A percentile compares a stretch with the other conserved stretches of the same genome.
Conservation (phyloP, 2,888 invertebrate species). For the Heterodera filipjevi region DNA sequence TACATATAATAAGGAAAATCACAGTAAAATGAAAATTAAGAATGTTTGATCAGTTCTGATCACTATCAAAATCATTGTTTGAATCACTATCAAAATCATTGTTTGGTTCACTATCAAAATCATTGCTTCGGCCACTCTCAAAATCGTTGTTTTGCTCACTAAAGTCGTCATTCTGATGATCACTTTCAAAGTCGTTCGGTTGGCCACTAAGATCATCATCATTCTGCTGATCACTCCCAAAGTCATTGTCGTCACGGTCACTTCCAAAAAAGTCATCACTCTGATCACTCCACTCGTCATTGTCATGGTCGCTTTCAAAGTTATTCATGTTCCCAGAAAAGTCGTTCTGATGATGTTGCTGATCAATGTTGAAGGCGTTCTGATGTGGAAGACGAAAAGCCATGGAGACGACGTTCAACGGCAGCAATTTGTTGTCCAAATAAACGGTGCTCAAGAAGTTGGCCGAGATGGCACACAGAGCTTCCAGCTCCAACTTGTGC, state of each 20-base stretch:
- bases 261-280: not conserved
- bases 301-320: not conserved
- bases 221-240: not conserved
- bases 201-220: not conserved
- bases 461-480: conserved; percentile 29
- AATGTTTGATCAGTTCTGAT: not conserved
- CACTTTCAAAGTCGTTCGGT: not conserved
- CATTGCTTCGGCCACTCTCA: not conserved
- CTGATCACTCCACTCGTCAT: not conserved
- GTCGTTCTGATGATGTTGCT: not conserved
- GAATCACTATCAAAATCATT: not conserved
- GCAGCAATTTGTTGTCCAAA: conserved; percentile 22
- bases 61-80: not conserved
- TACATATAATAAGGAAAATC: no score
- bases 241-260: not conserved
- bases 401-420: not conserved
- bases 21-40: no score
- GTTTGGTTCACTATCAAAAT: not conserved
- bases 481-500: conserved; percentile 47
- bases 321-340: not conserved
- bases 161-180: not conserved
- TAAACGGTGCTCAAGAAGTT: conserved; percentile 26
- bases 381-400: not conserved
- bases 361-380: not conserved
- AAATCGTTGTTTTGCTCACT: not conserved